Evolutionary conservation across 2,113 vertebrate genomes (phyloP).

Genomic region (Tupaia chinensis): DNA sequence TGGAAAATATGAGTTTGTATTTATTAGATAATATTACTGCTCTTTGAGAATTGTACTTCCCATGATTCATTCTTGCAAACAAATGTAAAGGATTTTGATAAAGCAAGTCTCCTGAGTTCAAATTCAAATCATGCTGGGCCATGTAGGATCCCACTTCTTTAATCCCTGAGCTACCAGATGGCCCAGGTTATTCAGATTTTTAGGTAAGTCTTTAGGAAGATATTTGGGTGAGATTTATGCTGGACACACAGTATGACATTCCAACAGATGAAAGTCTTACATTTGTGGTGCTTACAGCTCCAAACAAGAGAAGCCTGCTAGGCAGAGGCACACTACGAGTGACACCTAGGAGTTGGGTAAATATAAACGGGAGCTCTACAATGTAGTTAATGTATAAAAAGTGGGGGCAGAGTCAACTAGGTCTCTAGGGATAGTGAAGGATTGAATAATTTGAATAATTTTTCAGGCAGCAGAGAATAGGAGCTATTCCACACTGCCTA

Average conservation of each 20-base stretch:
- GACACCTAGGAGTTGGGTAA: background rate
- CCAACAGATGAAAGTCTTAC: background rate
- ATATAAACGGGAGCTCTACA: fast-evolving
- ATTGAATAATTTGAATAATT: background rate
- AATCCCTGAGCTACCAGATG: no score
- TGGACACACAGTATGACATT: background rate
- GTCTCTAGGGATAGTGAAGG: background rate
- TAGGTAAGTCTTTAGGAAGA: background rate
- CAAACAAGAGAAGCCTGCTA: background rate
- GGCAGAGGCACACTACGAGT: fast-evolving
- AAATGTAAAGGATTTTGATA: background rate
- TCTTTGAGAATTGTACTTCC: conserved; percentile 28
- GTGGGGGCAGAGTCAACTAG: background rate
- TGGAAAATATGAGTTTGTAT: background rate
- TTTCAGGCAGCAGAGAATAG: background rate
- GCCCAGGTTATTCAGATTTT: background rate
- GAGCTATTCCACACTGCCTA: background rate
- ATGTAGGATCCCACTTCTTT: no score
- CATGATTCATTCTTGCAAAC: conserved; percentile 6
- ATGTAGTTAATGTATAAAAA: no score
- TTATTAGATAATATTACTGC: conserved; percentile 50
- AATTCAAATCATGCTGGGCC: no score
- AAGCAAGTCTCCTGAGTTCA: background rate
- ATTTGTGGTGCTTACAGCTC: background rate
- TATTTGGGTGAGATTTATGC: no score